Evolutionary conservation across 2,888 invertebrate species (phyloP), one percentile per base, ranked within the genome.

Genomic region (Drosophila rellima): DNA sequence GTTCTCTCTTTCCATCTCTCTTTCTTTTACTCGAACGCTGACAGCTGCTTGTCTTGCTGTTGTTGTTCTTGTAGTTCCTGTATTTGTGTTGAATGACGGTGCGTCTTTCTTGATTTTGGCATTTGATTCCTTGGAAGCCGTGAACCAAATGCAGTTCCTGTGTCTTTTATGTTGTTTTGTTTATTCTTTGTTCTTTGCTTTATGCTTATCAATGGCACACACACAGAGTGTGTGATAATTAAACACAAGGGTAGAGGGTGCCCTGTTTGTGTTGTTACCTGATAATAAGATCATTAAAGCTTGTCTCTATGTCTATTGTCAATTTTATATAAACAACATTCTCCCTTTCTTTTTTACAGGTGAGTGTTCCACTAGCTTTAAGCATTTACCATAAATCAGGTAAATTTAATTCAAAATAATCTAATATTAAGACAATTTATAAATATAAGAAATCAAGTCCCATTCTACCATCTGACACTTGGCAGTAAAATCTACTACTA

Each of bases 71-170:
- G 52, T 31, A 65, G 61, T 85, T 82, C 65, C 69, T 75, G 64
- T 70, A 69, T 84, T 82, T 80, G 78, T 64, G 47, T 68, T 70
- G 55, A 86, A 78, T 88, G 83, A 86, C 73, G 70, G 47, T 57
- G 87, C 74, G 64, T 55, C 78, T 74, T 69, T 70, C 7, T 26
- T 67, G 64, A 69, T 63, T 82, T 83, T 70, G 77, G 63, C 65
- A 57, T 74, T 80, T 70, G 80, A 82, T 88, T 83, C 80, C 64
- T 37, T 66, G 82, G 73, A 82, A 82, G 56, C 54, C 65, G 40
- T 67, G 72, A 48, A 62, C 52, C 48, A 80, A 83, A 89, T 84
- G 84, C 81, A 89, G 84, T 84, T 84, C 87, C 84, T 85, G 79
- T 89, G 76, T 84, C 80, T 35, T 26, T 0, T 26, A n/a, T n/a